Base-by-base conservation (phyloP, 2,113 vertebrate species). In the Corythoichthys haematopterus region DNA sequence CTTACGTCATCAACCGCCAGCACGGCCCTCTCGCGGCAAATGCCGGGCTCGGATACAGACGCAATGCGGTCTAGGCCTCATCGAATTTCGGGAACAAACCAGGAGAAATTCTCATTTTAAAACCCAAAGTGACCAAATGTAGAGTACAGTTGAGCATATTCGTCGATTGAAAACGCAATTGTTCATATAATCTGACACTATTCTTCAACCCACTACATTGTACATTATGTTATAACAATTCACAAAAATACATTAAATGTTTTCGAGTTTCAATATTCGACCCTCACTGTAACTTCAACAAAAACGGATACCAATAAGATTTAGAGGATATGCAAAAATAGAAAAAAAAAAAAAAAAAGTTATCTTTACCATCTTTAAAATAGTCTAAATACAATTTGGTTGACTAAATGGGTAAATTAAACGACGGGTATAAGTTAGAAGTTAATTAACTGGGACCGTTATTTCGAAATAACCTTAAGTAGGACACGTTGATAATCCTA, bases 61-160 rank as follows among this genome's bases (percentile, higher is more conserved):
- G 60, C 60, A 62, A 62, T 62, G 60, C 60, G 60, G 60, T 46
- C n/a, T 33, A 62, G 60, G 60, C 60, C 60, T 62, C 60, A 62
- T 33, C 20, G 20, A 46, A 2, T 33, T 46, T 46, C 20, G 0
- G 14, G 20, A 33, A 28, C 2, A 47, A 62, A 62, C 14, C 10
- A 46, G 4, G 9, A 10, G 2, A 55, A 55, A 55, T 7, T 14
- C 1, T 14, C 1, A 14, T 15, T 35, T 14, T 12, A 13, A 4
- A 35, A 56, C 11, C 10, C 28, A 7, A 13, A 56, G 13, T 2
- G 12, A 13, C 33, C 12, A 13, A 35, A 56, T 14, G 4, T 13
- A 35, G 11, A 3, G 3, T 11, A 5, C 11, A 36, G 37, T 59
- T 3, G 38, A 40, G 7, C 36, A 40, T 37, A 40, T 56, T 35